Percentiles rank a stretch among this genome's conserved stretches.
These are phyloP conservation scores for Sphenodon punctatus DNA, from an alignment of 2,797 vertebrate genomes.

Conservation along the genomic window DNA sequence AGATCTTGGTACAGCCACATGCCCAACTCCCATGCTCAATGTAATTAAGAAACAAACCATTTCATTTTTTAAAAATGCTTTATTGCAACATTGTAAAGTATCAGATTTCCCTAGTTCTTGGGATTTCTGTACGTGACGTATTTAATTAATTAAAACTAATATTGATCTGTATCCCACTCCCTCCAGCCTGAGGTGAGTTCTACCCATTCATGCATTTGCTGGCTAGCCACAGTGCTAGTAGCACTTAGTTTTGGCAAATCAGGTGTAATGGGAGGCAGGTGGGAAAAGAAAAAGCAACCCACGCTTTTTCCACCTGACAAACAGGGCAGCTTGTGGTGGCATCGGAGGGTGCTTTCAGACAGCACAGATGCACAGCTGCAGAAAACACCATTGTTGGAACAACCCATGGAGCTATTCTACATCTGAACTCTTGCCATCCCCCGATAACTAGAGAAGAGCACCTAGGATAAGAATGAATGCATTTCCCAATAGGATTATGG, in stretches of 20 bases:
- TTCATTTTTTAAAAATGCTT: conserved; percentile 37
- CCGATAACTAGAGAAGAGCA: too few species aligned
- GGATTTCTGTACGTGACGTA: conserved; percentile 5
- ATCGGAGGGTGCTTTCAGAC: too few species aligned
- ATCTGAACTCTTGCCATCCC: too few species aligned
- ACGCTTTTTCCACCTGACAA: not conserved
- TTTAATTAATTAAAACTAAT: conserved; percentile 61
- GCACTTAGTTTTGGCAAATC: not conserved
- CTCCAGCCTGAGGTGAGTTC: not conserved
- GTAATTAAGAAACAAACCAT: too few species aligned
- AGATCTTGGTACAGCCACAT: too few species aligned
- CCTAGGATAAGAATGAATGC: too few species aligned
- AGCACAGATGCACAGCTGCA: too few species aligned
- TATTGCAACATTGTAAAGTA: conserved; percentile 56
- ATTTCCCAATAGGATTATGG: too few species aligned
- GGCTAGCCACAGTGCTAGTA: not conserved
- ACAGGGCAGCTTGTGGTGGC: not conserved
- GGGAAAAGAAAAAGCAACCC: conserved; percentile 13
- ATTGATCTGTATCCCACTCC: conserved; percentile 1
- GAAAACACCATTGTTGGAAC: too few species aligned
- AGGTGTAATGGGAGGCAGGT: not conserved
- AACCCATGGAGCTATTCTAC: too few species aligned
- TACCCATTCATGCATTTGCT: not conserved
- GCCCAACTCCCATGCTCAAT: too few species aligned
- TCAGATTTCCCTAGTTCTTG: conserved; percentile 29